Base-by-base conservation (phyloP, 1,140 invertebrate genomes). In the Drosophila ogumai region DNA sequence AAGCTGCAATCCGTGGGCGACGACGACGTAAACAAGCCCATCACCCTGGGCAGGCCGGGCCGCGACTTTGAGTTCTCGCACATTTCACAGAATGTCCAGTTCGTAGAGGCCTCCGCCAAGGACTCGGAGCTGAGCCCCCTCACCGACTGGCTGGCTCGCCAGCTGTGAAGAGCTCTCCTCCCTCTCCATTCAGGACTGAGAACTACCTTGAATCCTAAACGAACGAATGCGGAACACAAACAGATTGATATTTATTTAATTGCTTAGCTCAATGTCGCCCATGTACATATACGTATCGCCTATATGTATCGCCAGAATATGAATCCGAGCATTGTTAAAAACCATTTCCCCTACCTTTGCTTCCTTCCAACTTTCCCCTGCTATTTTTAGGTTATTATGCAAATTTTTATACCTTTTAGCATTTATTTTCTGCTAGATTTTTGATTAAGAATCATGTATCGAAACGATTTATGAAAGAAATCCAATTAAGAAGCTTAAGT, bases 11-110 rank as follows among this genome's bases (percentile, higher is more conserved):
- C 95, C 3, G 96, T 96, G 3, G 95, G 96, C 81, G 88, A 92
- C 22, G 94, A 94, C 19, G 95, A 95, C 38, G 93, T 93, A 6
- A 95, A 94, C 76, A 94, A 94, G 69, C 91, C 93, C 47, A 85
- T 94, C 2, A 95, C 93, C 44, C 93, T 98, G 13, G 97, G 97
- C 36, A 96, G 95, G 91, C 84, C 93, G 13, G 96, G 95, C 59
- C 96, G 96, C 86, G 96, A 97, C 80, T 98, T 98, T 93, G 95
- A 96, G 81, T 98, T 98, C 92, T 93, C 94, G 10, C 95, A 97
- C 81, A 88, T 98, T 2, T 93, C 93, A 56, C 94, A 94, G 36
- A 94, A 95, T 73, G 94, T 98, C 7, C 95, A 97, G 25, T 95
- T 98, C 93, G 94, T 94, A 7, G 97, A 98, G 93, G 94, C 94